Evolutionary conservation across 2,888 invertebrate genomes (phyloP).

Genomic region (Pomacea canaliculata): DNA sequence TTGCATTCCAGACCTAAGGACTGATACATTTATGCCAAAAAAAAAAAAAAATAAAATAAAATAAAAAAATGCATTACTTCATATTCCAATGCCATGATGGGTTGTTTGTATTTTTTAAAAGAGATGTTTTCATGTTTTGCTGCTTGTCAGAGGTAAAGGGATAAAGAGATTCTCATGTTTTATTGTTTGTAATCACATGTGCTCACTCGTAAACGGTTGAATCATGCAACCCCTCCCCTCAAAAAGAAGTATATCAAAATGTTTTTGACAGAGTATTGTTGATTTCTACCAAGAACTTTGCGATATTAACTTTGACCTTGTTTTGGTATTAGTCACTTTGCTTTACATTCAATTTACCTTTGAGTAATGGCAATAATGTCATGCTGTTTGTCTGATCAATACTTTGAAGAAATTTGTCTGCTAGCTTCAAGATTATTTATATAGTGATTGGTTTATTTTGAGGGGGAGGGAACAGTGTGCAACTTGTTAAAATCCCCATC

Average conservation of each 20-base stretch:
- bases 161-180: conserved; percentile 9
- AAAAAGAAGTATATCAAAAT: conserved; percentile 19
- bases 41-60: neutral
- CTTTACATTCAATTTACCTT: conserved; percentile 3
- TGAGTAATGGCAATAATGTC: conserved; percentile 21
- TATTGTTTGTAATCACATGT: conserved; percentile 11
- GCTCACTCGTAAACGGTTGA: conserved; percentile 11
- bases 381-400: neutral
- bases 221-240: conserved; percentile 17
- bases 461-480: too few species aligned
- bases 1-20: conserved; percentile 21
- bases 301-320: conserved; percentile 17
- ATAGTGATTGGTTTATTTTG: too few species aligned
- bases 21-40: conserved; percentile 13
- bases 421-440: too few species aligned
- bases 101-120: conserved; percentile 15
- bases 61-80: neutral
- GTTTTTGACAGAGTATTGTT: conserved; percentile 23
- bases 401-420: too few species aligned
- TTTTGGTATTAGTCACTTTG: conserved; percentile 23
- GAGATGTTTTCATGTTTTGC: neutral
- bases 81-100: conserved; percentile 24
- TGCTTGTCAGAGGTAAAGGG: conserved; percentile 1
- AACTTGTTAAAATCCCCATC: too few species aligned
- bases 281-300: conserved; percentile 12